Base-by-base conservation (phyloP, 92 coral and sea anemone species). In the Anthopleura xanthogrammica region DNA sequence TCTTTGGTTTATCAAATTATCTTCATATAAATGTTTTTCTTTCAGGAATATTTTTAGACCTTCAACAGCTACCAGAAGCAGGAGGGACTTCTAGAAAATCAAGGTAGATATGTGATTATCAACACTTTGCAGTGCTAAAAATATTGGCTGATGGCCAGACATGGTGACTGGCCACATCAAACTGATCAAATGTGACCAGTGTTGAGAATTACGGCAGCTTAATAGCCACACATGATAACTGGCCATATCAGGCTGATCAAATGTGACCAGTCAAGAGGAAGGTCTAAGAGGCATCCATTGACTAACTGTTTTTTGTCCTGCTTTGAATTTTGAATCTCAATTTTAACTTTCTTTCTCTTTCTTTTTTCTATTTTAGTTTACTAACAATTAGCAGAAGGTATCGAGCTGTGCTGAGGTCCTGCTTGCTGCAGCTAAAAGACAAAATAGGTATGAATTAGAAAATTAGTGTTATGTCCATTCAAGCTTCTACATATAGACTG, bases 31-130 rank as follows among this genome's bases (percentile, higher is more conserved):
- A 41, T 16, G 3, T 40, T 77, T 77, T 77, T 77, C 68, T 76
- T 93, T 39, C 80, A 96, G 99, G 94, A 43, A 96, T 96, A 77
- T 96, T 94, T 89, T 62, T 96, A 89, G 99, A 96, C 82, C 91
- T 96, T 17, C 99, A 96, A 52, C 88, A 94, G 50, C 83, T 96
- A 24, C 94, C 95, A 60, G 93, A 94, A n/a, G 68, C 91, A 40
- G 91, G 92, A 40, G 90, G 91, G 11, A 90, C 95, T 52, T 84
- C 94, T 20, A 86, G 91, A 71, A 92, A 93, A 79, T 83, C 99
- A 2, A 94, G 95, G 99, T 92, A 46, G 9, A 46, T 46, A 2
- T 46, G 50, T 46, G 50, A 46, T 0, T 46, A 46, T 46, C 9
- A 29, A 29, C 36, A 29, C 36, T 29, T 29, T 29, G 36, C 36